Evolutionary conservation across 2,113 vertebrate species (phyloP), one percentile per base, ranked within the genome.

Genomic region (Trematomus loennbergii): DNA sequence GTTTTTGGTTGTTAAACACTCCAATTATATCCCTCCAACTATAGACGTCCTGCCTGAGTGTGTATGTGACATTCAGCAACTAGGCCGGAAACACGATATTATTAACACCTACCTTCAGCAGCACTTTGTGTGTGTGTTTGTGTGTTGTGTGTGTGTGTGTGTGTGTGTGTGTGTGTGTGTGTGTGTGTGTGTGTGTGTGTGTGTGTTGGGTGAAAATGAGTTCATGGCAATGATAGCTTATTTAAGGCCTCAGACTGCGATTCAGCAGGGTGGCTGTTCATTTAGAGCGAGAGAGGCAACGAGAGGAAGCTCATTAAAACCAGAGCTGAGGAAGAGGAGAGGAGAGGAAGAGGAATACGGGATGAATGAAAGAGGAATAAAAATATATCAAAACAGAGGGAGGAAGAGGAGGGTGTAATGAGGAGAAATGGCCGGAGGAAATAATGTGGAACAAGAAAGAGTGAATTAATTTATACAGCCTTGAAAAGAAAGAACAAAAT

Each of bases 301-400:
- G 58, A 60, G 65, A 53, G 66, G 66, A 59, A 18, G 72, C 62
- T 84, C 86, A 85, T 85, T 85, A 88, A 85, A 84, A 76, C 64
- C 65, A 12, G 9, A 1, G 22, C 55, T 46, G 66, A 33, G 55
- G 55, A 20, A 12, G 60, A 55, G 18, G 48, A 40, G 18, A 46
- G 48, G 61, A 78, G 11, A 20, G 52, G 25, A 25, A 25, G 46
- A 40, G 17, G 33, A 61, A 15, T 15, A 17, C 12, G 46, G 13
- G 46, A 13, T 12, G 46, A 10, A 15, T 3, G 46, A 49, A 15
- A 15, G 3, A 8, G 7, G 36, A 40, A 40, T 40, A 29, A 0
- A 40, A 40, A 40, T 8, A 40, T 4, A 29, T 29, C 29, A 29
- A 4, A 29, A 29, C 29, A 48, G 46, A 15, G 11, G 46, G 20